Conservation (phyloP, 2,888 invertebrate species). For the Congeria kusceri region DNA sequence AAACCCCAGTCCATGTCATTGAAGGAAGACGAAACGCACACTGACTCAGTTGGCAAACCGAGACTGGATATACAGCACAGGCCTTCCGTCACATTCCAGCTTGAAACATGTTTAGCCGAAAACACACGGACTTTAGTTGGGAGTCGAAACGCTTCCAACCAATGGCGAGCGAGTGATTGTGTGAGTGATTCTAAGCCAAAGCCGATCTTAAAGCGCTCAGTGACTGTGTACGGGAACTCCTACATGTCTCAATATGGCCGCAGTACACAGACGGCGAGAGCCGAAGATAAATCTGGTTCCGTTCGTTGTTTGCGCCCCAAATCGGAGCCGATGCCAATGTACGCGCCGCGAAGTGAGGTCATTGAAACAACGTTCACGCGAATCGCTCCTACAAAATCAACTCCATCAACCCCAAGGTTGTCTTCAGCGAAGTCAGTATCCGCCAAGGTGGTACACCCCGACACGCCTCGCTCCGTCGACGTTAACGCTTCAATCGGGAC, state of each 20-base stretch:
- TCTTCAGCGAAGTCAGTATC: neutral
- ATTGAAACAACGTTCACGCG: neutral
- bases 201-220: conserved; percentile 2
- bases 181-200: neutral
- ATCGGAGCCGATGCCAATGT: conserved; percentile 1
- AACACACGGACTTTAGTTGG: neutral
- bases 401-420: neutral
- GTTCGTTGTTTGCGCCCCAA: neutral
- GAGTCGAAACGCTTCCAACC: neutral
- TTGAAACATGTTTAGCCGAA: neutral
- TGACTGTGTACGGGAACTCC: neutral
- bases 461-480: no score
- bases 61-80: conserved; percentile 7
- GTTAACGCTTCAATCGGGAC: no score
- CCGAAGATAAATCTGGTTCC: neutral
- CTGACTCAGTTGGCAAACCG: neutral
- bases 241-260: neutral
- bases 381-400: neutral
- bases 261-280: no score
- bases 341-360: neutral
- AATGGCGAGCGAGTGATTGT: neutral
- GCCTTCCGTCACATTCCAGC: conserved; percentile 10
- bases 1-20: no score
- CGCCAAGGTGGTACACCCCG: no score
- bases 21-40: no score